Percentiles rank a stretch among this genome's conserved stretches.
Evolutionary conservation across 2,797 vertebrate species (phyloP).

Genomic region (Etheostoma perlongum): DNA sequence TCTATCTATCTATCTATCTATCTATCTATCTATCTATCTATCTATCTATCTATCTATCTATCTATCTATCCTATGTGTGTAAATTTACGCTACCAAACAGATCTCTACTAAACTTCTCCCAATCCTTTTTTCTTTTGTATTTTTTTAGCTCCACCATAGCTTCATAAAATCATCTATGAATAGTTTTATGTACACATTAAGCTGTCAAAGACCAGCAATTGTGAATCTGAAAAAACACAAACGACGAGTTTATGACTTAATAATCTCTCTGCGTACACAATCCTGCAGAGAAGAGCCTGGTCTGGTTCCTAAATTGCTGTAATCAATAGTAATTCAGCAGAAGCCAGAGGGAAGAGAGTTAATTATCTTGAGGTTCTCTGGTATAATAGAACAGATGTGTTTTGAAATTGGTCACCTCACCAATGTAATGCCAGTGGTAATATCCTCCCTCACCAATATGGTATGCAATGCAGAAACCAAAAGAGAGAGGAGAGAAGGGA

Average conservation of each 20-base stretch:
- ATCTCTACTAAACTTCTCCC: conserved; percentile 33
- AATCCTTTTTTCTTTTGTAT: background rate
- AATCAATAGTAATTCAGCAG: conserved; percentile 75
- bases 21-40: background rate
- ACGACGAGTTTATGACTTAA: conserved; percentile 57
- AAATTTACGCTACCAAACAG: background rate
- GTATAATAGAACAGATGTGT: conserved; percentile 82
- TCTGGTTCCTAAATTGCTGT: conserved; percentile 51
- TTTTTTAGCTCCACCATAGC: conserved; percentile 21
- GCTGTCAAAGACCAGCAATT: conserved; percentile 40
- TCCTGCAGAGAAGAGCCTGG: conserved; percentile 54
- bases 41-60: too few relatives aligned
- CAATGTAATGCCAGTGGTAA: conserved; percentile 68
- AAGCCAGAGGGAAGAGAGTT: conserved; percentile 76
- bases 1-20: conserved; percentile 5
- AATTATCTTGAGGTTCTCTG: conserved; percentile 77
- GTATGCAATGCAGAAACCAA: conserved; percentile 50
- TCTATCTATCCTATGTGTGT: too few relatives aligned
- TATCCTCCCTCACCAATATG: conserved; percentile 56
- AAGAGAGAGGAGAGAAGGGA: conserved; percentile 20
- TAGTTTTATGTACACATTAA: conserved; percentile 44
- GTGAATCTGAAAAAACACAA: conserved; percentile 39
- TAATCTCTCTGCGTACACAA: conserved; percentile 61
- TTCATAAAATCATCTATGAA: conserved; percentile 40
- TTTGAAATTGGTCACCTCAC: conserved; percentile 76